Evolutionary conservation across 2,797 vertebrate species (phyloP).

Genomic region (Glyptemys insculpta): DNA sequence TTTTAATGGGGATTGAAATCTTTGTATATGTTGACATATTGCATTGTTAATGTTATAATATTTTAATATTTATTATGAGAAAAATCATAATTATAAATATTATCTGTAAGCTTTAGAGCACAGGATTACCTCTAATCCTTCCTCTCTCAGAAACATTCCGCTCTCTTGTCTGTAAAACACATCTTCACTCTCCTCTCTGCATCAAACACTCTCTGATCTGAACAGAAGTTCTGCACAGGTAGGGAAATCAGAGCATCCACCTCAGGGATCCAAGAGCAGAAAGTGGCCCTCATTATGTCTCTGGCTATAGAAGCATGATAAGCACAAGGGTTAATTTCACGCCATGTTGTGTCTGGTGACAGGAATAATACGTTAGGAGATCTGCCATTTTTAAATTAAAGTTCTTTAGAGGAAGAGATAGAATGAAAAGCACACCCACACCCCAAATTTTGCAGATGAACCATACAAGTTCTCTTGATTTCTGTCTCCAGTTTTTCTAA

Average conservation of each 20-base stretch:
- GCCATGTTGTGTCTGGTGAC: not conserved
- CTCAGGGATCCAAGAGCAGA: slow-evolving; percentile 15
- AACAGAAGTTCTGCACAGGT: slow-evolving; percentile 36
- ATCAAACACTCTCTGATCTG: not conserved
- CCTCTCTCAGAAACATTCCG: not conserved
- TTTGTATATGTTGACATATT: not conserved
- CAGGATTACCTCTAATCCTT: not conserved
- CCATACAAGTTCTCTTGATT: not conserved
- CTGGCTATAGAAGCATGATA: not conserved
- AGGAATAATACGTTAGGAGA: not conserved
- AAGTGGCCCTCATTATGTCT: not conserved
- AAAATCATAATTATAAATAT: not conserved
- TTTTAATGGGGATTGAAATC: not conserved
- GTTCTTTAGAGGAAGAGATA: not conserved
- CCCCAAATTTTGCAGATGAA: not conserved
- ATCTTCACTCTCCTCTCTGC: not conserved
- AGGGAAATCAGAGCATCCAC: slow-evolving; percentile 19
- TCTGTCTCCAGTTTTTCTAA: not conserved
- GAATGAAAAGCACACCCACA: not conserved
- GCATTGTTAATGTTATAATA: not conserved
- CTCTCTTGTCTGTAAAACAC: not conserved
- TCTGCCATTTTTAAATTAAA: not conserved
- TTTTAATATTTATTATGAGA: slow-evolving; percentile 25
- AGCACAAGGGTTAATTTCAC: not conserved
- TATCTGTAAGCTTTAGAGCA: not conserved